Conservation (phyloP, 2,113 vertebrate species). For the Channa maculata region DNA sequence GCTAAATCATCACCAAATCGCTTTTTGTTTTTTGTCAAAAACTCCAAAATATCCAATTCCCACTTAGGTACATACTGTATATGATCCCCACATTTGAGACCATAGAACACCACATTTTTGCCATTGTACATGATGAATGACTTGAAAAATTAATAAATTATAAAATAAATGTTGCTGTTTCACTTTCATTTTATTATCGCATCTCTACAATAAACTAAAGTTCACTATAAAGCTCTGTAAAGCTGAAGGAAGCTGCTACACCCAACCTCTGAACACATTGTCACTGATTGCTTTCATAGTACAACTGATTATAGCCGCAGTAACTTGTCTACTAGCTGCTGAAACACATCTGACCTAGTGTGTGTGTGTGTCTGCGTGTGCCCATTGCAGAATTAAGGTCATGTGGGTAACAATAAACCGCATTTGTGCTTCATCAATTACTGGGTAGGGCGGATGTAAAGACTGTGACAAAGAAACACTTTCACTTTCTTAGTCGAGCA, state of each 20-base stretch:
- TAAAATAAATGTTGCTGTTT: too few relatives aligned
- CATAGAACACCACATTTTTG: too few relatives aligned
- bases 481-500: constrained; percentile 48
- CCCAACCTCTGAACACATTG: not conserved
- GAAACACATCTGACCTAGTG: not conserved
- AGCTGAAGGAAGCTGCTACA: not conserved
- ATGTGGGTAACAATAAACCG: not conserved
- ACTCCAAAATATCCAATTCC: too few relatives aligned
- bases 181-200: too few relatives aligned
- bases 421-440: not conserved
- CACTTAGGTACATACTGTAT: too few relatives aligned
- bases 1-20: too few relatives aligned
- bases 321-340: not conserved
- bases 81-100: too few relatives aligned
- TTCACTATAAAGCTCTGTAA: not conserved
- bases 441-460: not conserved
- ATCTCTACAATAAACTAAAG: too few relatives aligned
- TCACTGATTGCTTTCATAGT: too few relatives aligned
- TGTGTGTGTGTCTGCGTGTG: not conserved
- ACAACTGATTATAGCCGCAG: not conserved
- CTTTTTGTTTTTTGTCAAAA: too few relatives aligned
- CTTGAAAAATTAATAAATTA: too few relatives aligned
- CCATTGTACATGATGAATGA: too few relatives aligned
- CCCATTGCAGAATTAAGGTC: not conserved
- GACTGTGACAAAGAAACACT: not conserved